Percentiles rank a stretch among this genome's conserved stretches.
Evolutionary conservation across 2,113 vertebrate genomes (phyloP).

Genomic region (Callopanchax toddi): DNA sequence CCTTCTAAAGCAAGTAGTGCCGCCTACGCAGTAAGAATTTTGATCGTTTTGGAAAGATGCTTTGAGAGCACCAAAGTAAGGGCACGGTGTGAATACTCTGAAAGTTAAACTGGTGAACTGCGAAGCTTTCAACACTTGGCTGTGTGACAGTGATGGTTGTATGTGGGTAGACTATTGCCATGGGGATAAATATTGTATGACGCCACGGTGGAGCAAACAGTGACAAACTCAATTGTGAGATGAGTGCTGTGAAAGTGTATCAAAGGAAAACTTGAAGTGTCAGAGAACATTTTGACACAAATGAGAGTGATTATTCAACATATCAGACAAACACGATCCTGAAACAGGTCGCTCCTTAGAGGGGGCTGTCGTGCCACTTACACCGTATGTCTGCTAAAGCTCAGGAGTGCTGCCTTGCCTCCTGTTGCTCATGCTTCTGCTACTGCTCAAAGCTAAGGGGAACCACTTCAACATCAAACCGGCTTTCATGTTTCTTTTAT

Average conservation of each 20-base stretch:
- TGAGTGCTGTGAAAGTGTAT: conserved; percentile 16
- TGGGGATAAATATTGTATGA: conserved; percentile 58
- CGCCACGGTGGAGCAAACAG: conserved; percentile 33
- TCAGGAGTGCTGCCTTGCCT: conserved; percentile 5
- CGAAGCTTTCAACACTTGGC: conserved; percentile 54
- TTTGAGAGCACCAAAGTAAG: conserved; percentile 50
- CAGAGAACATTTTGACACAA: conserved; percentile 1
- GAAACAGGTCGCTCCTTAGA: conserved; percentile 22
- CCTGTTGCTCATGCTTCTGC: conserved; percentile 35
- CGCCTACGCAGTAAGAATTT: conserved; percentile 41
- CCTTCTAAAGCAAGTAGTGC: conserved; percentile 24
- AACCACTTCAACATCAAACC: conserved; percentile 74
- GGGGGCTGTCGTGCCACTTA: conserved; percentile 15
- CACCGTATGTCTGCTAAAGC: conserved; percentile 29
- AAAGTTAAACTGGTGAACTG: conserved; percentile 53
- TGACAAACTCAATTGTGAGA: conserved; percentile 31
- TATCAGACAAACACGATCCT: conserved; percentile 1
- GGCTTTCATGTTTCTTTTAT: conserved; percentile 77
- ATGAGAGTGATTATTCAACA: conserved; percentile 25
- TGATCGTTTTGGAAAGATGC: conserved; percentile 36
- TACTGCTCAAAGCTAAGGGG: conserved; percentile 56
- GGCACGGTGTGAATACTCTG: conserved; percentile 49
- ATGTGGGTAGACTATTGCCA: conserved; percentile 60
- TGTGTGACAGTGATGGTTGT: conserved; percentile 57
- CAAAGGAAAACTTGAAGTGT: conserved; percentile 19